Percentiles rank a stretch among this genome's conserved stretches.
These are phyloP conservation scores for Chloroceryle inda DNA, from an alignment of 2,797 vertebrate species.

Conservation along the genomic window DNA sequence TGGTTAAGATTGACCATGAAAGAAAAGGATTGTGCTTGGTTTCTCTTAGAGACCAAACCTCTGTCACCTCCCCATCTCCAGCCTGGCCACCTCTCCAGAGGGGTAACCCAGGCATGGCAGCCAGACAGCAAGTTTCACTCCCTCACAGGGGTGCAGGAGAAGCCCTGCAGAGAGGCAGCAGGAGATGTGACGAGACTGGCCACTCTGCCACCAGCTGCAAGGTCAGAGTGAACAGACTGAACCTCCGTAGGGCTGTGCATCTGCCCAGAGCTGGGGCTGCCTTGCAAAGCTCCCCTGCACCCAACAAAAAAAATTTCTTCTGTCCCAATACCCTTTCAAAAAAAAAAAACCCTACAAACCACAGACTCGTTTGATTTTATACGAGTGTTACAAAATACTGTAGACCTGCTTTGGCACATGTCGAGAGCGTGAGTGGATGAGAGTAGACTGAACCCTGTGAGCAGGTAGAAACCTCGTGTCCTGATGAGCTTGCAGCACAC, in stretches of 20 bases:
- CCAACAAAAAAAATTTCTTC: background rate
- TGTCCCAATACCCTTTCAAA: background rate
- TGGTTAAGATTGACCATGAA: background rate
- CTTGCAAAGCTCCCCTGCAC: background rate
- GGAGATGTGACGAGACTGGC: background rate
- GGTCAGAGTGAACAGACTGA: background rate
- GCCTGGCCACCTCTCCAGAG: background rate
- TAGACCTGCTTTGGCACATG: background rate
- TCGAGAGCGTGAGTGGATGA: background rate
- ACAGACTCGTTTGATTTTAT: background rate
- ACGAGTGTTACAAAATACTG: background rate
- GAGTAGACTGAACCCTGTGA: background rate
- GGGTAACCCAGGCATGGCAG: background rate
- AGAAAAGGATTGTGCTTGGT: background rate
- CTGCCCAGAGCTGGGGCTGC: background rate
- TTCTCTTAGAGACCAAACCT: background rate
- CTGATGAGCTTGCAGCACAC: background rate
- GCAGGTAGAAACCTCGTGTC: background rate
- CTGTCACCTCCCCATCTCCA: background rate
- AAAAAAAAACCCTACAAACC: too few species aligned
- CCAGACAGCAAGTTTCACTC: background rate
- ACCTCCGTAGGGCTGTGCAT: background rate
- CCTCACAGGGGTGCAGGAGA: fast-evolving
- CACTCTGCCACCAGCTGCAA: background rate
- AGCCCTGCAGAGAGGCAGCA: background rate